Evolutionary conservation across 2,113 vertebrate species (phyloP).

Genomic region (Triplophysa tibetana): DNA sequence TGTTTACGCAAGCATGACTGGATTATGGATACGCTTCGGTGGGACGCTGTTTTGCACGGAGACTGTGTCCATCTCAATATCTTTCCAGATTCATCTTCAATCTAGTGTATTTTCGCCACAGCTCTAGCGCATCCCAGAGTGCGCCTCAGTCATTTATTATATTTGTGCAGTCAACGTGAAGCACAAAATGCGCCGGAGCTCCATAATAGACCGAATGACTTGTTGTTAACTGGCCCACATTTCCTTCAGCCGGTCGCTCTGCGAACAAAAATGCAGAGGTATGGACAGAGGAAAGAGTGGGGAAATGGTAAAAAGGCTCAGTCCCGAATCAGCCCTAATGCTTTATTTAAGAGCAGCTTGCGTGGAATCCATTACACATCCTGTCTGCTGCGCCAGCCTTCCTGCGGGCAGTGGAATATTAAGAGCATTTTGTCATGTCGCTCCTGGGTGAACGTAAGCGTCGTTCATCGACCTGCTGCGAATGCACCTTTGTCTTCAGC

Average conservation of each 20-base stretch:
- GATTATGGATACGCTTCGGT: slow-evolving; percentile 49
- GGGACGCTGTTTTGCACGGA: slow-evolving; percentile 63
- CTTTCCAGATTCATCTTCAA: slow-evolving; percentile 68
- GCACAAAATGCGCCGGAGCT: slow-evolving; percentile 60
- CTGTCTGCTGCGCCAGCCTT: slow-evolving; percentile 23
- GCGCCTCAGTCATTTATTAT: slow-evolving; percentile 67
- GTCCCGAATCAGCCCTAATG: slow-evolving; percentile 53
- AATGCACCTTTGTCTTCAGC: slow-evolving; percentile 20
- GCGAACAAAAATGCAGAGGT: slow-evolving; percentile 44
- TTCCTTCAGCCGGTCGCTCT: slow-evolving; percentile 51
- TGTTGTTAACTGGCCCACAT: slow-evolving; percentile 35
- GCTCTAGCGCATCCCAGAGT: slow-evolving; percentile 57
- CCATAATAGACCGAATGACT: slow-evolving; percentile 66
- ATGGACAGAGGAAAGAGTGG: not conserved
- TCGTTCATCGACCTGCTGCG: slow-evolving; percentile 26
- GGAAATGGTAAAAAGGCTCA: slow-evolving; percentile 45
- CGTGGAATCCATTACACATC: slow-evolving; percentile 39
- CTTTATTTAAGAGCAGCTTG: slow-evolving; percentile 50
- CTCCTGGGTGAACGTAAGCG: slow-evolving; percentile 29
- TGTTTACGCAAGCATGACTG: slow-evolving; percentile 31
- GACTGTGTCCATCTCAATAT: slow-evolving; percentile 67
- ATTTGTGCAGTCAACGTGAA: slow-evolving; percentile 72
- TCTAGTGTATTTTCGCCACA: slow-evolving; percentile 64
- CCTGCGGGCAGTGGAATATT: slow-evolving; percentile 28
- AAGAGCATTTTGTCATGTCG: slow-evolving; percentile 47